phyloP scores from a whole-genome alignment of 2,113 vertebrate species.

The Scopus umbretta region DNA sequence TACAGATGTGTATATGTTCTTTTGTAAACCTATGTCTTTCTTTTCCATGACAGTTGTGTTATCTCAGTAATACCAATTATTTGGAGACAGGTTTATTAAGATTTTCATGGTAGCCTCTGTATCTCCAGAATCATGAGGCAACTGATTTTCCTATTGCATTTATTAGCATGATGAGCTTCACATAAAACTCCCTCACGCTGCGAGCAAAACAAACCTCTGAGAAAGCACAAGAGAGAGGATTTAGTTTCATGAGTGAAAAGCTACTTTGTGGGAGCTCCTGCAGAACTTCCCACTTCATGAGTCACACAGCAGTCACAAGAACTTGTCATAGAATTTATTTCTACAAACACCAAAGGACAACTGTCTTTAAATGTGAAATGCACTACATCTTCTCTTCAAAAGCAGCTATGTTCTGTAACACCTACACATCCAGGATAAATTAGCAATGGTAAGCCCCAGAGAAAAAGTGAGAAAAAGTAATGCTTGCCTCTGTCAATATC shows the following conservation, averaged over 20 bases:
- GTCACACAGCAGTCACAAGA: conserved; percentile 20
- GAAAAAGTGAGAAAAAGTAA: conserved; percentile 39
- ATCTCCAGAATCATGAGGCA: neutral
- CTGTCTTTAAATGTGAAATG: conserved; percentile 61
- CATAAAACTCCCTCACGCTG: neutral
- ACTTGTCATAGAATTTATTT: conserved; percentile 43
- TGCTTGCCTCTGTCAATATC: conserved; percentile 22
- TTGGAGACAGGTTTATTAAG: neutral
- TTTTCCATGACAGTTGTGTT: neutral
- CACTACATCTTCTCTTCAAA: conserved; percentile 46
- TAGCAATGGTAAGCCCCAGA: conserved; percentile 41
- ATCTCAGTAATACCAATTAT: neutral
- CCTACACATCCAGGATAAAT: conserved; percentile 69
- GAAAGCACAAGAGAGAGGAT: conserved; percentile 18
- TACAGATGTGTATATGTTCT: neutral
- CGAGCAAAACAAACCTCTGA: conserved; percentile 1
- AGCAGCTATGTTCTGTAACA: conserved; percentile 38
- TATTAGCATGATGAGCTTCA: neutral
- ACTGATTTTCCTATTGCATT: neutral
- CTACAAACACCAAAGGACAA: conserved; percentile 45
- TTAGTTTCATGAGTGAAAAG: conserved; percentile 5
- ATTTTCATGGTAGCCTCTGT: neutral
- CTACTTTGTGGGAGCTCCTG: conserved; percentile 32
- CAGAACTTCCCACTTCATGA: conserved; percentile 53
- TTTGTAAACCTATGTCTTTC: neutral